Percentiles rank a stretch among this genome's conserved stretches.
These are phyloP conservation scores for Malurus leucopterus DNA, from an alignment of 2,797 vertebrate genomes.

Conservation along the genomic window DNA sequence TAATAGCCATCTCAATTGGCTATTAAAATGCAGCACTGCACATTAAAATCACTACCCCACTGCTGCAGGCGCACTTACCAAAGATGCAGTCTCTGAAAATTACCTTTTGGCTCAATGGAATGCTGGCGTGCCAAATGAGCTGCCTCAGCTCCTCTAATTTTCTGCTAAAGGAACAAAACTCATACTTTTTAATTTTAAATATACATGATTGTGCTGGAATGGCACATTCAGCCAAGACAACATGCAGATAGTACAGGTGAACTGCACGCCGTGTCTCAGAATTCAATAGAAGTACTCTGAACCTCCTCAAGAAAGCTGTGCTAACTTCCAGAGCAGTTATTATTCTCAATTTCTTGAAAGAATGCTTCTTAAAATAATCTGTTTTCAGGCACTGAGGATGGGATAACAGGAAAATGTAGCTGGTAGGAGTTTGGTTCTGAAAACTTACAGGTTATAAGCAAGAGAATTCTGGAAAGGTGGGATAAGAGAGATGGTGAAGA, in stretches of 20 bases:
- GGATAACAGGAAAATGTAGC: background rate
- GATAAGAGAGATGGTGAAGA: background rate
- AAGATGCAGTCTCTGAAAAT: slow-evolving; percentile 27
- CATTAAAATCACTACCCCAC: slow-evolving; percentile 34
- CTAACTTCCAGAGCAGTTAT: background rate
- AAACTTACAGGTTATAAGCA: background rate
- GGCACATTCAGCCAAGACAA: background rate
- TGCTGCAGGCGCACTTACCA: slow-evolving; percentile 8
- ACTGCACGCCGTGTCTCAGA: background rate
- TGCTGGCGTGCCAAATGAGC: background rate
- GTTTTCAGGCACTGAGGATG: background rate
- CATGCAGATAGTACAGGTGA: background rate
- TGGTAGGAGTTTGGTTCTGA: background rate
- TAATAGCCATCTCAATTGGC: slow-evolving; percentile 46
- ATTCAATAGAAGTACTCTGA: background rate
- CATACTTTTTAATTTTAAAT: slow-evolving; percentile 22
- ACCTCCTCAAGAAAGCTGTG: background rate
- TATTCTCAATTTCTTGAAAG: background rate
- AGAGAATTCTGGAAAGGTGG: background rate
- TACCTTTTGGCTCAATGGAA: slow-evolving; percentile 16
- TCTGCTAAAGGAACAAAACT: slow-evolving; percentile 9
- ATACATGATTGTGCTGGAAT: background rate
- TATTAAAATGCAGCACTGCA: slow-evolving; percentile 43
- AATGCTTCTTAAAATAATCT: background rate
- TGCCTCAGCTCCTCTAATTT: slow-evolving; percentile 16